phyloP scores from a whole-genome alignment of 92 coral and sea anemone species.

The Phymanthus crucifer region DNA sequence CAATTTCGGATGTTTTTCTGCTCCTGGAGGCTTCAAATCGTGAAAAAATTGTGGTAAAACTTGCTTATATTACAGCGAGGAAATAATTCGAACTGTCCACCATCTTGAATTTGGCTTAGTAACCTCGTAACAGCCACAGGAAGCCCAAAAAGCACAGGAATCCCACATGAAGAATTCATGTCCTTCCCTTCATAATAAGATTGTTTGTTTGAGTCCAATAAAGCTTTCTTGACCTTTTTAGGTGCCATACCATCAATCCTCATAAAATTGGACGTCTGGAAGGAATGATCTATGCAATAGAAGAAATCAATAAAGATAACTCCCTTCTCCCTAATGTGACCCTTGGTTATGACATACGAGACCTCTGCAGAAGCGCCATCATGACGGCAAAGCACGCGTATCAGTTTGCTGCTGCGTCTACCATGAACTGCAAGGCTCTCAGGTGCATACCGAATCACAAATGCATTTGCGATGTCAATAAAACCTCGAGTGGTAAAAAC shows the following conservation, averaged over 20 bases:
- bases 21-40: no score
- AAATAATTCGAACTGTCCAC: no score
- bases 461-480: slow-evolving; percentile 12
- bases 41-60: no score
- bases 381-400: slow-evolving; percentile 53
- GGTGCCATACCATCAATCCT: slow-evolving; percentile 54
- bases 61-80: no score
- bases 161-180: no score
- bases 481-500: neutral
- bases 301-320: slow-evolving; percentile 54
- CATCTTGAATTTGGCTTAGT: no score
- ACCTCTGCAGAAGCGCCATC: slow-evolving; percentile 66
- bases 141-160: no score
- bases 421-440: slow-evolving; percentile 29
- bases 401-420: slow-evolving; percentile 50
- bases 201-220: no score
- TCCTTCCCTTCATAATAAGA: no score
- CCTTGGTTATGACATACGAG: slow-evolving; percentile 76
- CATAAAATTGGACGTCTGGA: slow-evolving; percentile 65
- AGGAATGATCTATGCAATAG: slow-evolving; percentile 70
- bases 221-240: slow-evolving; percentile 6
- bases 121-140: no score
- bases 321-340: slow-evolving; percentile 49
- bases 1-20: no score
- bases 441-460: slow-evolving; percentile 3